phyloP scores from a whole-genome alignment of 2,113 vertebrate genomes.

The Asarcornis scutulata region DNA sequence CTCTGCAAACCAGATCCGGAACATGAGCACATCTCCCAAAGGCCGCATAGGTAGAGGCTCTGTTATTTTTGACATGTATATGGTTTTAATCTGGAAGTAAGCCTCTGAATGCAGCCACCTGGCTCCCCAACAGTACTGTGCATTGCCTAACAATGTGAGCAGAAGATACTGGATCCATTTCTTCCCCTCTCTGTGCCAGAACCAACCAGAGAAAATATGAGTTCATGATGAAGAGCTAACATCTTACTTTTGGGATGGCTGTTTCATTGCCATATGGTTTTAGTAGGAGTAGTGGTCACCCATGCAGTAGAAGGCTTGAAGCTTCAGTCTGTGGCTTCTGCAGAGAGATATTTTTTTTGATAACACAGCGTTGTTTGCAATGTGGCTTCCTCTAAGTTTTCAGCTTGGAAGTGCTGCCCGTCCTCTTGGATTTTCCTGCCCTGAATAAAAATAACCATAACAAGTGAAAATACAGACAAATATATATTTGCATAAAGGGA shows the following conservation, averaged over 20 bases:
- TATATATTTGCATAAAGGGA: neutral
- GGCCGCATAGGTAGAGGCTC: slow-evolving; percentile 24
- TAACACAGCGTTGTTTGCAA: neutral
- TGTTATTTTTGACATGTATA: slow-evolving; percentile 28
- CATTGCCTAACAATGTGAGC: neutral
- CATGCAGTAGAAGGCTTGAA: neutral
- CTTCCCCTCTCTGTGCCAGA: neutral
- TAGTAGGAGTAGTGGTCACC: neutral
- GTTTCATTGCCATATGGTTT: neutral
- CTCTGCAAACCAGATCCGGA: slow-evolving; percentile 17
- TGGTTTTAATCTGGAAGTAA: slow-evolving; percentile 56
- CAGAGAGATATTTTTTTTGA: neutral
- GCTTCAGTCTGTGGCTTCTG: neutral
- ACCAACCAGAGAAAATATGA: neutral
- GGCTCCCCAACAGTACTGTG: neutral
- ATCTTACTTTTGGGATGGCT: neutral
- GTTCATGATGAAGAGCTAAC: neutral
- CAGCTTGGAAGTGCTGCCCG: neutral
- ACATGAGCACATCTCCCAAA: neutral
- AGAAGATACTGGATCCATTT: slow-evolving; percentile 20
- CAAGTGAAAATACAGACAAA: neutral
- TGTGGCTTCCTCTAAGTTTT: slow-evolving; percentile 8
- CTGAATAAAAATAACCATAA: neutral
- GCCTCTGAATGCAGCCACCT: slow-evolving; percentile 13
- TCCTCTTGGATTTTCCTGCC: slow-evolving; percentile 9